A percentile compares a stretch with the other conserved stretches of the same genome.
Conservation (phyloP, 2,113 vertebrate genomes). For the Tyrannus savana region DNA sequence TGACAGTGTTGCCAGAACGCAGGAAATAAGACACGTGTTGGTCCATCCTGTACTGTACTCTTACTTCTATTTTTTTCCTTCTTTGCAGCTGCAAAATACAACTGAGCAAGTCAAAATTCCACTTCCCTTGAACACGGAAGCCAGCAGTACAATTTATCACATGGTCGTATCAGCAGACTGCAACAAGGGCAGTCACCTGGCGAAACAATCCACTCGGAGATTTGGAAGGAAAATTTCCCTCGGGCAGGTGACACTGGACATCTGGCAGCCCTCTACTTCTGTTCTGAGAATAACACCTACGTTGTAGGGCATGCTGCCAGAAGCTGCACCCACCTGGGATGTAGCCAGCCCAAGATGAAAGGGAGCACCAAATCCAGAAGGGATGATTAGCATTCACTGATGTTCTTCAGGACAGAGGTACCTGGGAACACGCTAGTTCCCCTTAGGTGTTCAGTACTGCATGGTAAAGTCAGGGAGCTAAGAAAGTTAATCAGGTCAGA, state of each 20-base stretch:
- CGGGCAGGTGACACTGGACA: not conserved
- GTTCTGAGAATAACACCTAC: conserved; percentile 1
- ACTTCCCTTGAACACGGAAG: conserved; percentile 57
- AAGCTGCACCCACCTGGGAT: conserved; percentile 42
- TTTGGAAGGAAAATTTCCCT: conserved; percentile 44
- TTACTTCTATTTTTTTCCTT: conserved; percentile 57
- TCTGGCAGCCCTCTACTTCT: not conserved
- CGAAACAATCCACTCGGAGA: not conserved
- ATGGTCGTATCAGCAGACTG: not conserved
- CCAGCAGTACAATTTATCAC: conserved; percentile 29
- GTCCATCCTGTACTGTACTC: conserved; percentile 13
- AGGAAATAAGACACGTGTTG: conserved; percentile 39
- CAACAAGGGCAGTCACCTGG: not conserved
- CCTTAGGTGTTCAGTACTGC: not conserved
- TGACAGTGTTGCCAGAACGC: not conserved
- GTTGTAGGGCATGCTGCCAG: not conserved
- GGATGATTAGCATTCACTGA: conserved; percentile 41
- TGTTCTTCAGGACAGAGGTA: not conserved
- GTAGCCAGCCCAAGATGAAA: conserved; percentile 6
- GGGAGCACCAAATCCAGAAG: conserved; percentile 24
- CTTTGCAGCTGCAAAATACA: conserved; percentile 55
- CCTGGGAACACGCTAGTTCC: not conserved
- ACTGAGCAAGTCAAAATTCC: conserved; percentile 56
- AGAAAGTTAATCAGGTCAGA: conserved; percentile 61
- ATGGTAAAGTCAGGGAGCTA: not conserved